phyloP scores from a whole-genome alignment of 1,140 invertebrate genomes.

The Belonocnema kinseyi region DNA sequence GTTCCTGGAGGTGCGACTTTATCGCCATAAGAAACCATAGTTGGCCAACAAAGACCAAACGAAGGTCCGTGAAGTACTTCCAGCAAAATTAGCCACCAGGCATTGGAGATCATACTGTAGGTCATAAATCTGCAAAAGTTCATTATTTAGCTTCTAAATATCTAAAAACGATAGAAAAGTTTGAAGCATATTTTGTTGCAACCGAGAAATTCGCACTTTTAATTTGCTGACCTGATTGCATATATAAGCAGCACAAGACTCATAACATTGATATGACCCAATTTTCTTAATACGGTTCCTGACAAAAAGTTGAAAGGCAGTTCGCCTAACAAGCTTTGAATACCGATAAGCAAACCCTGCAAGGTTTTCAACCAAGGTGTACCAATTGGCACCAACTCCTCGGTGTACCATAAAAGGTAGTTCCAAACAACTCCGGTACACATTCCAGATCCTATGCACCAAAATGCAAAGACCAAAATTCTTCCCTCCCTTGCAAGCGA shows the following conservation, averaged over 20 bases:
- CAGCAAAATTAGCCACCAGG: conserved; percentile 89
- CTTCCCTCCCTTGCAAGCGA: conserved; percentile 61
- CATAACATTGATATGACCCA: conserved; percentile 90
- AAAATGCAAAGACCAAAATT: conserved; percentile 73
- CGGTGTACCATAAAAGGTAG: conserved; percentile 89
- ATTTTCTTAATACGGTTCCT: conserved; percentile 85
- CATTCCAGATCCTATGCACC: conserved; percentile 88
- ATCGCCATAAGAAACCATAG: conserved; percentile 92
- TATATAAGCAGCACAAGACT: conserved; percentile 84
- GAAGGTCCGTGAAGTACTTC: conserved; percentile 92
- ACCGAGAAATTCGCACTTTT: too few relatives aligned
- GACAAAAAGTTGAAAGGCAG: conserved; percentile 92
- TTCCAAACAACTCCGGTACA: conserved; percentile 93
- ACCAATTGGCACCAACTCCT: conserved; percentile 78
- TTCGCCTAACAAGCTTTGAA: conserved; percentile 92
- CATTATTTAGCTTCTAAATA: neutral
- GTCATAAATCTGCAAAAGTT: conserved; percentile 85
- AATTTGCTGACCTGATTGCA: conserved; percentile 63
- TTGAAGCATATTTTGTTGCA: neutral
- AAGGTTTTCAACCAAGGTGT: conserved; percentile 84
- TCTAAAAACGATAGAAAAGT: conserved; percentile 13
- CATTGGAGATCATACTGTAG: conserved; percentile 87
- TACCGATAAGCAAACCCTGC: conserved; percentile 84
- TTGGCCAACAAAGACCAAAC: conserved; percentile 91
- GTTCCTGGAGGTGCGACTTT: conserved; percentile 90